Percentiles rank a stretch among this genome's conserved stretches.
Evolutionary conservation across 2,113 vertebrate genomes (phyloP).

Genomic region (Nanger granti): DNA sequence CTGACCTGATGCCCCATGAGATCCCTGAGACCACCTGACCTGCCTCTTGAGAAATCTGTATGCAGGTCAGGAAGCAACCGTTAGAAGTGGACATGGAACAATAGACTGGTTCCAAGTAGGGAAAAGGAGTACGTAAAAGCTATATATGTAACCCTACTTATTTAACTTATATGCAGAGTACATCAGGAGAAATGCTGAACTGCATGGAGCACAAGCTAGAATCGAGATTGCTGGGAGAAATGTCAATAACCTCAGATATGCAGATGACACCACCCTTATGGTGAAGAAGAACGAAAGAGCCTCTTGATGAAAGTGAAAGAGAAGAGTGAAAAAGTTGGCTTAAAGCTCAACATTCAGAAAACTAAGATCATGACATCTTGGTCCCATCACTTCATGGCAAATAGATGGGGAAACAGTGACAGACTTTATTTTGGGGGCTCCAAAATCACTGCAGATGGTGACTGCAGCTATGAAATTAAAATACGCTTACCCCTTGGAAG

Average conservation of each 20-base stretch:
- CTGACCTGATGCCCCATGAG: background rate
- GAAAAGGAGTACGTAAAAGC: background rate
- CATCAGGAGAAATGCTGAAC: background rate
- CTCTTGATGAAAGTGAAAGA: background rate
- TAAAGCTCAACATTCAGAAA: background rate
- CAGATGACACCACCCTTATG: background rate
- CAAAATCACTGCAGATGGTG: background rate
- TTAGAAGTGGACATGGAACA: background rate
- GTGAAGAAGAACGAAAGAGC: background rate
- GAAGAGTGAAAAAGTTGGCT: background rate
- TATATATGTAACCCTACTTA: background rate
- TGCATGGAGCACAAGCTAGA: background rate
- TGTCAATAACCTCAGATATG: background rate
- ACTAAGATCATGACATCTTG: background rate
- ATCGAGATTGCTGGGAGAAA: background rate
- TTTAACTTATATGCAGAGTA: background rate
- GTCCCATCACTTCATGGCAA: background rate
- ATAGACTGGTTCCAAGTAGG: background rate
- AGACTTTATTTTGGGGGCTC: background rate
- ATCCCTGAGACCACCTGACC: background rate
- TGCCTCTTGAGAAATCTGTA: background rate
- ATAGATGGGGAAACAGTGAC: background rate
- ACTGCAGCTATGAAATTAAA: background rate
- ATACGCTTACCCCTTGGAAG: rapidly evolving
- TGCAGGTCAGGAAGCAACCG: background rate